Base-by-base conservation (phyloP, 2,888 invertebrate species). In the Athrips mouffetella region DNA sequence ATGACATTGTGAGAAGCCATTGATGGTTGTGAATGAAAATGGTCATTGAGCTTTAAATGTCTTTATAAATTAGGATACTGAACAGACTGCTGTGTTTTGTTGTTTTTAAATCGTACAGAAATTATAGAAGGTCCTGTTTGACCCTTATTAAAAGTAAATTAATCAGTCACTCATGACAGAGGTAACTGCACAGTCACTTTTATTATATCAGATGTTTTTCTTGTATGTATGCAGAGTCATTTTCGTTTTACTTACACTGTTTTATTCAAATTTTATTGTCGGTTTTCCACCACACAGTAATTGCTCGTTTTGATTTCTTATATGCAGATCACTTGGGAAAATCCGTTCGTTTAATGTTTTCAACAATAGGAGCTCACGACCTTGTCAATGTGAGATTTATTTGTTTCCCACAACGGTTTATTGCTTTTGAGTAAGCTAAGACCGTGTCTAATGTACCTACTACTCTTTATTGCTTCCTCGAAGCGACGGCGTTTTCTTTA, bases 361-460 rank as follows among this genome's bases (percentile, higher is more conserved):
- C 57, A 69, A 75, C 69, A 76, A 79, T 73, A 65, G 62, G 58
- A 57, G 51, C 55, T 56, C 49, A 48, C 53, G 64, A 59, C 70
- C 74, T 74, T 83, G 80, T 79, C 77, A 70, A 59, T 64, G 53
- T 49, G 55, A 76, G 80, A 81, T 83, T 81, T 81, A 81, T 82
- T 70, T 45, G 62, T 81, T 51, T 83, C 83, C 73, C 82, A 85
- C 76, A 75, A 60, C 51, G 27, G 53, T 48, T 58, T 47, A 52
- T 55, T 37, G 49, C 45, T 33, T 21, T 52, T 57, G 51, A 49
- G 54, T 55, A 62, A 61, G 53, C 55, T 57, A 37, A 47, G 46
- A 48, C 60, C 63, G 59, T 64, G 54, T 64, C 64, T 73, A 73
- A 75, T 73, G 67, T 64, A 52, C 69, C 58, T 64, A 52, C 69